These are phyloP conservation scores for Nipponacmea schrenckii DNA, from an alignment of 2,888 invertebrate species.

Conservation along the genomic window DNA sequence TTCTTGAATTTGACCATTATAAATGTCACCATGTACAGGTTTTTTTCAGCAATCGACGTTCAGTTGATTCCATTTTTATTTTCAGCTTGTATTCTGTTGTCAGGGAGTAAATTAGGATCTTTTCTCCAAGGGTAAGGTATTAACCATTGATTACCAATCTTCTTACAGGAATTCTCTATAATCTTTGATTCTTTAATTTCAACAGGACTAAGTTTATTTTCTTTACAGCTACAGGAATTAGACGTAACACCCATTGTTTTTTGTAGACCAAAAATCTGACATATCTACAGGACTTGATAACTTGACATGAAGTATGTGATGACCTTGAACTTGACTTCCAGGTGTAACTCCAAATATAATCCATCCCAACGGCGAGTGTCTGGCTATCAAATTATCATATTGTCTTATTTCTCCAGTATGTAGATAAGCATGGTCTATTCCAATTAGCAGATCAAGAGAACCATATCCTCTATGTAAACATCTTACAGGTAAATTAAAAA, in stretches of 20 bases:
- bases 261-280: not conserved
- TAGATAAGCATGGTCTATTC: no score
- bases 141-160: slow-evolving; percentile 4
- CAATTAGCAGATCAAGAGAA: no score
- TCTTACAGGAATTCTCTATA: not conserved
- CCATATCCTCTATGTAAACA: no score
- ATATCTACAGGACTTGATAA: not conserved
- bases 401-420: no score
- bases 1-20: slow-evolving; percentile 8
- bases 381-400: no score
- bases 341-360: no score
- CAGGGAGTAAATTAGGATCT: not conserved
- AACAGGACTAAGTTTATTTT: not conserved
- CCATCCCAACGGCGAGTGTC: no score
- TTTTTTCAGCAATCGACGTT: slow-evolving; percentile 1
- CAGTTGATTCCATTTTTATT: slow-evolving; percentile 12
- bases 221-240: not conserved
- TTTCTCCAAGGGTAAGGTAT: not conserved
- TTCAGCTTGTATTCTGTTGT: not conserved
- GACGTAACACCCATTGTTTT: not conserved
- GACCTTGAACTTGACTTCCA: no score
- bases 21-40: not conserved
- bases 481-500: no score
- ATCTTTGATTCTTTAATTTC: not conserved
- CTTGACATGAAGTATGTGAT: not conserved